phyloP scores from a whole-genome alignment of 2,113 vertebrate species.

The Xiphorhynchus elegans region DNA sequence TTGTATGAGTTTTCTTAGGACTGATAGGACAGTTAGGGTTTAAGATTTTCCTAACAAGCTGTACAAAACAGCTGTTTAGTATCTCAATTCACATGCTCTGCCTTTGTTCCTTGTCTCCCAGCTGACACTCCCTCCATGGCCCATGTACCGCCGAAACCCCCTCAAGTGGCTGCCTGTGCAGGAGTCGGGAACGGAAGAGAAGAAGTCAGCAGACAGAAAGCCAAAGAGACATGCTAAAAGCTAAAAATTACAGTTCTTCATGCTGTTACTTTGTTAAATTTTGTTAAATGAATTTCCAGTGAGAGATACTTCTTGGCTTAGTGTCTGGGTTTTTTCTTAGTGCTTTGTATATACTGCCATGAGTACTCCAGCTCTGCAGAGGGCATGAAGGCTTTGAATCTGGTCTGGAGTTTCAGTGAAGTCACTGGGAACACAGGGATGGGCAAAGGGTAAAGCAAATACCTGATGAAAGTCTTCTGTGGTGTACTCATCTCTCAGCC shows the following conservation, averaged over 20 bases:
- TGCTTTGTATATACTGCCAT: neutral
- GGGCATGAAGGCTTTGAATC: neutral
- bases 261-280: slow-evolving; percentile 15
- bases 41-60: neutral
- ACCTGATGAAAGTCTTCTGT: neutral
- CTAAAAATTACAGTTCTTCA: slow-evolving; percentile 34
- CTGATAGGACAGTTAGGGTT: neutral
- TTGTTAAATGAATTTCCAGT: neutral
- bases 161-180: slow-evolving; percentile 90
- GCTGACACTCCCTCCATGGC: slow-evolving; percentile 96
- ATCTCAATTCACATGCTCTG: neutral
- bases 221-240: slow-evolving; percentile 90
- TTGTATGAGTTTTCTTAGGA: neutral
- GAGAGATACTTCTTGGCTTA: neutral
- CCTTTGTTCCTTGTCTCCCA: slow-evolving; percentile 47
- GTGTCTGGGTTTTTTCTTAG: neutral
- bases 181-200: slow-evolving; percentile 85
- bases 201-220: slow-evolving; percentile 88
- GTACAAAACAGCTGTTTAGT: neutral
- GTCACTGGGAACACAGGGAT: neutral
- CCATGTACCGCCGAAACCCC: slow-evolving; percentile 90
- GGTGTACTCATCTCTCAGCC: neutral
- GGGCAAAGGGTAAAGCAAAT: neutral
- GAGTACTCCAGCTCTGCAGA: neutral
- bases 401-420: neutral